phyloP scores from a whole-genome alignment of 2,113 vertebrate genomes.

The Stegostoma tigrinum region DNA sequence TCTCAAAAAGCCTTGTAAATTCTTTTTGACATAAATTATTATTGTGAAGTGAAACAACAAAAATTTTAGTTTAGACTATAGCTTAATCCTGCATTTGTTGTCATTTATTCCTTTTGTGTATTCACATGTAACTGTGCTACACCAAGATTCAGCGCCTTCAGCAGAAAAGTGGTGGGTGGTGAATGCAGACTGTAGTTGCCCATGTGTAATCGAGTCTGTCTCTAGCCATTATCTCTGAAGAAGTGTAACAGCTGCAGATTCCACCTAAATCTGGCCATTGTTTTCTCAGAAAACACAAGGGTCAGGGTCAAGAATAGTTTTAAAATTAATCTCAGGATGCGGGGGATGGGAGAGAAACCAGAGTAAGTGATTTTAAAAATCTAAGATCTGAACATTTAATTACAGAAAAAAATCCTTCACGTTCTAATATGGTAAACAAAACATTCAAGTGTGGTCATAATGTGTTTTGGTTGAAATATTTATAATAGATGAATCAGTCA shows the following conservation, averaged over 20 bases:
- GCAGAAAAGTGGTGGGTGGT: not conserved
- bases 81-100: not conserved
- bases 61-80: not conserved
- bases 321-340: not conserved
- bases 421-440: not conserved
- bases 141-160: not conserved
- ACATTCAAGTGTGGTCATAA: not conserved
- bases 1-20: not conserved
- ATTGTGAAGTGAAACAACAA: not conserved
- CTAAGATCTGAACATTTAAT: not conserved
- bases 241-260: not conserved
- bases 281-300: not conserved
- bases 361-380: not conserved
- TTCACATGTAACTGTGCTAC: not conserved
- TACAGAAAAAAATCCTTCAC: not conserved
- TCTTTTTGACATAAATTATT: not conserved
- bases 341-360: not conserved
- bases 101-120: not conserved
- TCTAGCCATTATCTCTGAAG: not conserved
- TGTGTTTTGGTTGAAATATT: not conserved
- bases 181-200: not conserved
- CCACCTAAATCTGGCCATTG: not conserved
- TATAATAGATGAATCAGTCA: not conserved
- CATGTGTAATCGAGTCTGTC: not conserved
- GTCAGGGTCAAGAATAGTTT: slow-evolving; percentile 7